Evolutionary conservation across 2,888 invertebrate species (phyloP).

Genomic region (Hydropsyche betteni): DNA sequence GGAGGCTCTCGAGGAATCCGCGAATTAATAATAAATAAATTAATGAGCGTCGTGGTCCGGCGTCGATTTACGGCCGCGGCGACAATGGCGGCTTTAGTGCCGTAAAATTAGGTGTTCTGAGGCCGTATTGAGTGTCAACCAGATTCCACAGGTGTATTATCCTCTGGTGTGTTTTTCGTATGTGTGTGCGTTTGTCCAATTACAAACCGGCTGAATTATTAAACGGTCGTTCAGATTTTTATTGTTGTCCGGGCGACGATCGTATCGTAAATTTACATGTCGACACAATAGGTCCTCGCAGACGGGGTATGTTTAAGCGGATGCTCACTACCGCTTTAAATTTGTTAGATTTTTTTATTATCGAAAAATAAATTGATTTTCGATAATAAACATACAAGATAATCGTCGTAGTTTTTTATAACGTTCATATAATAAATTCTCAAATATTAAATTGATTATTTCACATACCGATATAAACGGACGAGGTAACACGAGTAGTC

Average conservation of each 20-base stretch:
- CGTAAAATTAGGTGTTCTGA: slow-evolving; percentile 37
- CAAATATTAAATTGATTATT: too few species aligned
- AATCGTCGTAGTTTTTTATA: too few species aligned
- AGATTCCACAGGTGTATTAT: slow-evolving; percentile 33
- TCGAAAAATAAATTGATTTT: too few species aligned
- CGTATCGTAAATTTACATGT: slow-evolving; percentile 48
- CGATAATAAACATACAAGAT: too few species aligned
- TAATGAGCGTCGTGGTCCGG: not conserved
- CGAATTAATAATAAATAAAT: slow-evolving; percentile 26
- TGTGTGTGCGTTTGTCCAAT: slow-evolving; percentile 28
- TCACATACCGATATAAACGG: too few species aligned
- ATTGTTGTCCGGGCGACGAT: slow-evolving; percentile 41
- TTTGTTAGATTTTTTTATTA: too few species aligned
- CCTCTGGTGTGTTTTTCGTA: too few species aligned
- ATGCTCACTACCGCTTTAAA: too few species aligned
- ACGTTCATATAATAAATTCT: too few species aligned
- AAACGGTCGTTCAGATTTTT: slow-evolving; percentile 45
- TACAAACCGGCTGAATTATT: slow-evolving; percentile 43
- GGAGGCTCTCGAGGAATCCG: not conserved
- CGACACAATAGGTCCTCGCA: slow-evolving; percentile 45
- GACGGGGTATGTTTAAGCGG: too few species aligned
- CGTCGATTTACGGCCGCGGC: slow-evolving; percentile 35
- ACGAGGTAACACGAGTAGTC: too few species aligned
- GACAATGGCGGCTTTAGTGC: slow-evolving; percentile 31
- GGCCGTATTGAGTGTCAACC: slow-evolving; percentile 42